These are phyloP conservation scores for Campylomormyrus numenius DNA, from an alignment of 2,113 vertebrate genomes.

Conservation along the genomic window DNA sequence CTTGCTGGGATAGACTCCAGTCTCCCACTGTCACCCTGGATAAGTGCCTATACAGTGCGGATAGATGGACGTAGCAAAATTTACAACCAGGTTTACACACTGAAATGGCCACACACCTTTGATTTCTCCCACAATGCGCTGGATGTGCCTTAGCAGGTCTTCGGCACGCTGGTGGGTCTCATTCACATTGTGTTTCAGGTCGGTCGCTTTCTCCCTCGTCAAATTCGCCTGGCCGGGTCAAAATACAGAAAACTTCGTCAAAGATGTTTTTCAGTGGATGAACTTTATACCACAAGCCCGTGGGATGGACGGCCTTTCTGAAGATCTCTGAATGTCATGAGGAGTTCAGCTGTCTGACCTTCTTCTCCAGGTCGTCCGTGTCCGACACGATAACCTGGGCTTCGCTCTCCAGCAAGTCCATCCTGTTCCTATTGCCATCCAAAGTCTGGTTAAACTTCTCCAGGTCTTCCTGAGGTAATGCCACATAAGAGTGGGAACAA, in stretches of 20 bases:
- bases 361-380: slow-evolving; percentile 56
- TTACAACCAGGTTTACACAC: not conserved
- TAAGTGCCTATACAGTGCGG: not conserved
- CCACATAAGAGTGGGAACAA: not conserved
- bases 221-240: slow-evolving; percentile 50
- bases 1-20: not conserved
- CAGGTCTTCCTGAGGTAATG: slow-evolving; percentile 53
- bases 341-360: slow-evolving; percentile 50
- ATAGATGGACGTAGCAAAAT: not conserved
- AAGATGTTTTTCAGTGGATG: not conserved
- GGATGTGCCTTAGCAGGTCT: slow-evolving; percentile 59
- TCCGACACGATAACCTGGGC: slow-evolving; percentile 58
- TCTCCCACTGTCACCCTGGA: not conserved
- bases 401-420: slow-evolving; percentile 66
- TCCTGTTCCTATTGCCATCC: slow-evolving; percentile 45
- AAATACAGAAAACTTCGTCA: not conserved
- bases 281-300: not conserved
- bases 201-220: slow-evolving; percentile 37
- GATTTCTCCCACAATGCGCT: slow-evolving; percentile 49
- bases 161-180: slow-evolving; percentile 56
- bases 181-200: slow-evolving; percentile 44
- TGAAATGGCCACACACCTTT: slow-evolving; percentile 32
- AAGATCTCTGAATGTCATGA: not conserved
- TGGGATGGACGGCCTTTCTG: not conserved
- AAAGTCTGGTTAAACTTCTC: slow-evolving; percentile 57